Evolutionary conservation across 2,888 invertebrate genomes (phyloP).

Genomic region (Acronicta alni): DNA sequence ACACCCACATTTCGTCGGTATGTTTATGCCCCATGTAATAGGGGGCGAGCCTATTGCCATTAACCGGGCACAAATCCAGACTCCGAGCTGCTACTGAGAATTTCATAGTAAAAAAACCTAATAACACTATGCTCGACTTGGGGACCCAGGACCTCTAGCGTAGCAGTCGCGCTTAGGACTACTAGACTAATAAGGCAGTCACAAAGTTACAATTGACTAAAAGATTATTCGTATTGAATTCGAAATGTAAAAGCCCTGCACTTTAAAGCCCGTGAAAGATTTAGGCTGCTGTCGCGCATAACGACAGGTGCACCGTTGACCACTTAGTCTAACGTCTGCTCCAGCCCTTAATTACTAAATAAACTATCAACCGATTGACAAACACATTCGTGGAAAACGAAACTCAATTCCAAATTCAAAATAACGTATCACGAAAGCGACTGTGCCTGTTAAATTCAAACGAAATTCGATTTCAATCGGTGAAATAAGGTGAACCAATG

Average conservation of each 20-base stretch:
- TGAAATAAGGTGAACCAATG: slow-evolving; percentile 19
- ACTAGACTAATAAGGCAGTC: background rate
- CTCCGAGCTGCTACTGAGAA: too few relatives aligned
- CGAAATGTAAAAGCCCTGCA: slow-evolving; percentile 35
- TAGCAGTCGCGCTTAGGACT: background rate
- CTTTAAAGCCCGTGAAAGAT: slow-evolving; percentile 18
- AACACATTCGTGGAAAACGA: slow-evolving; percentile 20
- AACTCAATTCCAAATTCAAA: slow-evolving; percentile 15
- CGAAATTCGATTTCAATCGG: slow-evolving; percentile 15
- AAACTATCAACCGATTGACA: slow-evolving; percentile 34
- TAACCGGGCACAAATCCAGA: too few relatives aligned
- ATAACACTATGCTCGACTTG: too few relatives aligned
- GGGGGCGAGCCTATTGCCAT: too few relatives aligned
- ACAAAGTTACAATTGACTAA: slow-evolving; percentile 25
- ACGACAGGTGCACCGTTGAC: slow-evolving; percentile 34
- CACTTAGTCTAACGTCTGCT: slow-evolving; percentile 34
- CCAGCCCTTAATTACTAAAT: slow-evolving; percentile 38
- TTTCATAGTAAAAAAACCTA: too few relatives aligned
- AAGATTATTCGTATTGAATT: slow-evolving; percentile 10
- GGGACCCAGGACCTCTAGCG: too few relatives aligned
- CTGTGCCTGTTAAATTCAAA: slow-evolving; percentile 1
- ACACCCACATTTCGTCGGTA: too few relatives aligned
- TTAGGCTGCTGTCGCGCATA: slow-evolving; percentile 16
- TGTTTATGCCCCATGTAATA: too few relatives aligned
- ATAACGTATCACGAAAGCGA: background rate